Base-by-base conservation (phyloP, 2,888 invertebrate species). In the Dicyrtoma fusca region DNA sequence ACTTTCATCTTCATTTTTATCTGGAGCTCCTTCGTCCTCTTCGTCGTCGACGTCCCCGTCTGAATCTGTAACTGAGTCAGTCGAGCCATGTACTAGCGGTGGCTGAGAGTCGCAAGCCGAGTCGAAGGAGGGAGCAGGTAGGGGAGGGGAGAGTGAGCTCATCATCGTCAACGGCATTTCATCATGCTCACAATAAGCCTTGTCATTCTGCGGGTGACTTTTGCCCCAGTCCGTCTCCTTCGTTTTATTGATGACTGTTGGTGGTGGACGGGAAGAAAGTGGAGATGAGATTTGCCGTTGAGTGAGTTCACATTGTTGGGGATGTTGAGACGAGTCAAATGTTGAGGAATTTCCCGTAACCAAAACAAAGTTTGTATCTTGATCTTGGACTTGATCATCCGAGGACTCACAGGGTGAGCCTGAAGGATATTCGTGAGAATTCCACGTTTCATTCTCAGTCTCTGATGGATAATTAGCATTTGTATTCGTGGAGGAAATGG, bases 341-440 rank as follows among this genome's bases (percentile, higher is more conserved):
- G 21, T 4, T 21, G 21, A 21, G 19, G 53, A 53, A n/a, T 49
- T 49, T 14, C 13, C 49, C 49, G 11, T n/a, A 49, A 4, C 49
- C 49, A 49, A 17, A 51, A 51, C 51, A 51, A 51, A 51, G 51
- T 51, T 19, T 8, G 42, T 14, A 59, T n/a, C 45, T 66, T 23
- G 49, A 53, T 45, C 49, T 59, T 66, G 44, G 10, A 47, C 42
- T 13, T 61, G 61, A 14, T 51, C 26, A 10, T 49, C 47, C 4
- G n/a, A 71, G 69, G 76, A 75, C 49, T 70, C 71, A 69, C 73
- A 72, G 61, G 76, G 75, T n/a, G 71, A 71, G 70, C 45, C 62
- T 42, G 73, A 59, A 47, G 69, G 68, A 72, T 75, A 76, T 62
- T 76, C 77, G 69, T 75, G 76, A 72, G 76, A 77, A 76, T 76